Percentiles rank a stretch among this genome's conserved stretches.
These are phyloP conservation scores for Xylota segnis DNA, from an alignment of 2,888 invertebrate genomes.

Conservation along the genomic window DNA sequence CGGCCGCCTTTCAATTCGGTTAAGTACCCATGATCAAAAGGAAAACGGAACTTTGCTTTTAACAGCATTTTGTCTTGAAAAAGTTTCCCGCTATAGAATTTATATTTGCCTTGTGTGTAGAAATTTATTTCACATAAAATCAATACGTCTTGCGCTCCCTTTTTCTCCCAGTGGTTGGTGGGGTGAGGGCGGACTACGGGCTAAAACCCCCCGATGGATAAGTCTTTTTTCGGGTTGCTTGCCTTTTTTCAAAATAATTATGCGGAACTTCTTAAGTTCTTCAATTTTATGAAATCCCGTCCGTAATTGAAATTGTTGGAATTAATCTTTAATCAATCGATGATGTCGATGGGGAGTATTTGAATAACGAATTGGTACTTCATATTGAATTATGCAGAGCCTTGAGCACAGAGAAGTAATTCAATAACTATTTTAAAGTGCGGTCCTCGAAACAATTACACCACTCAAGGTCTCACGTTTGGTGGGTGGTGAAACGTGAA, in stretches of 20 bases:
- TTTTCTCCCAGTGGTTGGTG: background rate
- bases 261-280: constrained; percentile 42
- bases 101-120: constrained; percentile 31
- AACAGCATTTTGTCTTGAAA: constrained; percentile 44
- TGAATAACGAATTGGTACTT: constrained; percentile 31
- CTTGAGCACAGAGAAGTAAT: background rate
- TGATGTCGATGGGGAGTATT: constrained; percentile 16
- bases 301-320: constrained; percentile 38
- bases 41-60: constrained; percentile 48
- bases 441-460: constrained; percentile 13
- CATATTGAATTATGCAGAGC: constrained; percentile 15
- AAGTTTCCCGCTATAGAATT: constrained; percentile 43
- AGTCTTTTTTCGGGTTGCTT: constrained; percentile 28
- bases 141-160: constrained; percentile 17
- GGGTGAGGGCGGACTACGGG: no score
- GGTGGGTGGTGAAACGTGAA: constrained; percentile 13
- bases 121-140: constrained; percentile 40
- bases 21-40: constrained; percentile 43
- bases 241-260: constrained; percentile 46
- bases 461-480: constrained; percentile 10
- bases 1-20: constrained; percentile 31
- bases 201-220: background rate
- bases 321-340: constrained; percentile 47
- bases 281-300: constrained; percentile 42
- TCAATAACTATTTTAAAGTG: constrained; percentile 29